Conservation (phyloP, 2,888 invertebrate species). For the Hedychridium roseum region DNA sequence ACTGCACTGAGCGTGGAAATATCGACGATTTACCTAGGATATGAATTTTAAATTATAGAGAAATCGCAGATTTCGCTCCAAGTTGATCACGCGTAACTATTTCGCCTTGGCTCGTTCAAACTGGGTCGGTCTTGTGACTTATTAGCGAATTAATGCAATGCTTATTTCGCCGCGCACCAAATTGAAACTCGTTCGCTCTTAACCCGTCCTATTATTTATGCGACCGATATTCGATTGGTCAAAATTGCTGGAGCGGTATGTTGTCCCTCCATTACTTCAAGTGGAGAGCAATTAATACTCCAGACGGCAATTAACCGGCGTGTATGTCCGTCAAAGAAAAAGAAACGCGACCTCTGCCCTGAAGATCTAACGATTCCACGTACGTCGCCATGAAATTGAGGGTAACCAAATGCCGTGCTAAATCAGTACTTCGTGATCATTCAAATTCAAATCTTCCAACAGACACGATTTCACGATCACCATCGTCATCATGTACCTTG, state of each 20-base stretch:
- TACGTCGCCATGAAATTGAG: not conserved
- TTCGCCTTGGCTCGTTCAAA: too few relatives aligned
- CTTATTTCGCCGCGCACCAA: conserved; percentile 8
- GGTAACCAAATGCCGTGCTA: too few relatives aligned
- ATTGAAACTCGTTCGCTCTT: not conserved
- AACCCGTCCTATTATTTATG: conserved; percentile 15
- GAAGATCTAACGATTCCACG: conserved; percentile 3
- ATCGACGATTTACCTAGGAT: conserved; percentile 6
- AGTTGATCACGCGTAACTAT: too few relatives aligned
- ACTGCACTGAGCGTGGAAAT: conserved; percentile 24
- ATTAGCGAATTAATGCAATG: conserved; percentile 27
- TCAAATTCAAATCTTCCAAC: too few relatives aligned
- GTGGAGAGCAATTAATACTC: conserved; percentile 36
- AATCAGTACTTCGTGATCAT: too few relatives aligned
- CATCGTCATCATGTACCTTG: too few relatives aligned
- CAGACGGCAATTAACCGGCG: conserved; percentile 24
- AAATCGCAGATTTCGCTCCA: too few relatives aligned
- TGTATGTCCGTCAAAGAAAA: conserved; percentile 3
- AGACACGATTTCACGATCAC: too few relatives aligned
- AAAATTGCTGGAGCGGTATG: conserved; percentile 26
- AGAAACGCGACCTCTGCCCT: conserved; percentile 4
- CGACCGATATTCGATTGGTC: conserved; percentile 30
- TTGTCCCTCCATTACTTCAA: conserved; percentile 27
- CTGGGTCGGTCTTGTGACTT: conserved; percentile 9
- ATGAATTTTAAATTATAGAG: too few relatives aligned